A percentile compares a stretch with the other conserved stretches of the same genome.
Conservation (phyloP, 2,888 invertebrate species). For the Leucoptera coffeella region DNA sequence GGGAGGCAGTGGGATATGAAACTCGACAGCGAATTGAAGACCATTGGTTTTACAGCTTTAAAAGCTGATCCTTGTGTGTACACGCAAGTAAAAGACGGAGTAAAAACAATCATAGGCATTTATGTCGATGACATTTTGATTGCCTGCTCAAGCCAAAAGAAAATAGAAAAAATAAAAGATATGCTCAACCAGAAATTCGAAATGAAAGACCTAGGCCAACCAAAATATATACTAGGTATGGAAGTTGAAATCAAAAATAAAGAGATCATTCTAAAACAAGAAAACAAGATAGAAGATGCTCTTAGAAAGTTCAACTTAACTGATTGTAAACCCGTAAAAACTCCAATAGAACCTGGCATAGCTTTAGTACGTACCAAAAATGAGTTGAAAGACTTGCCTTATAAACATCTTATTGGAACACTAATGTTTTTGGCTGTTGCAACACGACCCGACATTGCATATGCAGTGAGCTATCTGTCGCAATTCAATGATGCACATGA, state of each 20-base stretch:
- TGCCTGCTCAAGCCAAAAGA: too few species aligned
- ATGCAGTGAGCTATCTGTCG: slow-evolving; percentile 4
- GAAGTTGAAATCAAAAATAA: not conserved
- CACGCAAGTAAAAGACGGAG: too few species aligned
- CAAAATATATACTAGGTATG: not conserved
- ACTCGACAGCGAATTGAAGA: too few species aligned
- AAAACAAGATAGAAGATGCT: not conserved
- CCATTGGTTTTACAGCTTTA: too few species aligned
- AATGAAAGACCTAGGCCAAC: too few species aligned
- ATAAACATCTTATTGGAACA: slow-evolving; percentile 2
- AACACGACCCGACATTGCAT: slow-evolving; percentile 6
- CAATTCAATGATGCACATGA: slow-evolving; percentile 4
- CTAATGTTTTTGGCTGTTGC: slow-evolving; percentile 6
- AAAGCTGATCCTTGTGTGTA: too few species aligned
- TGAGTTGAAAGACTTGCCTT: not conserved
- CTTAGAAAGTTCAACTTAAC: not conserved
- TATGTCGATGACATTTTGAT: too few species aligned
- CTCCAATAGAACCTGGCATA: not conserved
- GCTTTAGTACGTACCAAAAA: not conserved
- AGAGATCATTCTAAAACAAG: not conserved
- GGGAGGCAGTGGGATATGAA: too few species aligned
- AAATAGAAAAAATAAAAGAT: too few species aligned
- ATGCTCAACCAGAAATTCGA: too few species aligned
- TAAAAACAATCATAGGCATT: too few species aligned
- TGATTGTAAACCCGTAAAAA: not conserved